Conservation (phyloP, 92 coral and sea anemone species). For the Paragorgia papillata region DNA sequence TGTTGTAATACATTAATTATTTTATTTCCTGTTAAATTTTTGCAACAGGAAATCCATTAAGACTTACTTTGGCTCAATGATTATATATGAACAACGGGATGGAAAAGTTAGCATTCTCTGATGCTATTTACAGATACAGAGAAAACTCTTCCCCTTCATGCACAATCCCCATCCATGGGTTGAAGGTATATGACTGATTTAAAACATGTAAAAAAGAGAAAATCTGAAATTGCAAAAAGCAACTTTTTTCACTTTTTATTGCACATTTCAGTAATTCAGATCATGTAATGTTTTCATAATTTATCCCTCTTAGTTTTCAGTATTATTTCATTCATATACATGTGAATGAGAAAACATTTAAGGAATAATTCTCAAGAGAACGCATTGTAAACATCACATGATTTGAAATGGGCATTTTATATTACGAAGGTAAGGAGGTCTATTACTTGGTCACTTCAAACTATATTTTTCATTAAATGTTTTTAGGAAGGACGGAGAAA, state of each 20-base stretch:
- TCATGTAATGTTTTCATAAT: too few relatives aligned
- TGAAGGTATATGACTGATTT: slow-evolving; percentile 7
- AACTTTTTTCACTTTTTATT: too few relatives aligned
- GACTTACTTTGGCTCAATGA: slow-evolving; percentile 60
- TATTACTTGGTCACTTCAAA: neutral
- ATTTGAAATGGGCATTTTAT: neutral
- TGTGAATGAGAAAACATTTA: too few relatives aligned
- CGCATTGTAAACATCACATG: too few relatives aligned
- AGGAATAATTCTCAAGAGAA: too few relatives aligned
- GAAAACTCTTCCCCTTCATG: slow-evolving; percentile 20
- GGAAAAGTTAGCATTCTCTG: slow-evolving; percentile 13
- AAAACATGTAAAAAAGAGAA: neutral
- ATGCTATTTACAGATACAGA: slow-evolving; percentile 25
- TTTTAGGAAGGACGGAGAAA: neutral
- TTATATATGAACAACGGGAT: slow-evolving; percentile 27
- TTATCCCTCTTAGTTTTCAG: too few relatives aligned
- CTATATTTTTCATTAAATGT: neutral
- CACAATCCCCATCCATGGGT: slow-evolving; percentile 30
- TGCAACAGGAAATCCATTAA: neutral
- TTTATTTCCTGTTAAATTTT: too few relatives aligned
- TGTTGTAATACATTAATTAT: too few relatives aligned
- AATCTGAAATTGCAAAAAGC: too few relatives aligned
- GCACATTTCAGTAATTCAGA: too few relatives aligned
- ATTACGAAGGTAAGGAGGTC: neutral
- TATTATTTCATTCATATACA: too few relatives aligned